phyloP scores from a whole-genome alignment of 2,113 vertebrate genomes.

The Cichladusa arquata region DNA sequence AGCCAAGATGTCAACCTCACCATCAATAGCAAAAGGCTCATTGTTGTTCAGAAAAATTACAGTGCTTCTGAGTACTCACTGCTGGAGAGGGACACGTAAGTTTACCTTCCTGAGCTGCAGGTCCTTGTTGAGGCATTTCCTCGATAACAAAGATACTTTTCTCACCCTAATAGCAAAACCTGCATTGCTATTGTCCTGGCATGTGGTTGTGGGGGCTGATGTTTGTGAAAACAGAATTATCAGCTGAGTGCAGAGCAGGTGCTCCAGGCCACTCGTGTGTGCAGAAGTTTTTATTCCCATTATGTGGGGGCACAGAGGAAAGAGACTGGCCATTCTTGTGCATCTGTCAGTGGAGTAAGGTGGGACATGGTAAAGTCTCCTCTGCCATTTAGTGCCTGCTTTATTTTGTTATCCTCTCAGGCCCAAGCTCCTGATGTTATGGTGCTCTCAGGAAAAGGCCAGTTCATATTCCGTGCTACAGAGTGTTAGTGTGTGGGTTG shows the following conservation, averaged over 20 bases:
- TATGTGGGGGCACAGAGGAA: background rate
- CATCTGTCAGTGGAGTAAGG: background rate
- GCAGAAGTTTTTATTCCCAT: background rate
- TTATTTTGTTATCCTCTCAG: background rate
- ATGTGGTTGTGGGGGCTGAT: background rate
- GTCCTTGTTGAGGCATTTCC: background rate
- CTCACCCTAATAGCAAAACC: background rate
- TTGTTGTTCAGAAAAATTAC: conserved; percentile 52
- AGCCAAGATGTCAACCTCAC: conserved; percentile 73
- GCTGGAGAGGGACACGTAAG: conserved; percentile 82
- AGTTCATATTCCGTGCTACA: background rate
- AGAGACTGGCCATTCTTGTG: background rate
- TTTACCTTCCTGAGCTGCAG: background rate
- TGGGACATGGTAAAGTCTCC: background rate
- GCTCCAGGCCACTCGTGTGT: accelerated
- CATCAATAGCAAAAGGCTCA: conserved; percentile 47
- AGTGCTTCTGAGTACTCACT: conserved; percentile 70
- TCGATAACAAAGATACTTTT: background rate
- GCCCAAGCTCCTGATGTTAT: background rate
- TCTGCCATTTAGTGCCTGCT: background rate
- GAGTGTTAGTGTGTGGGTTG: background rate
- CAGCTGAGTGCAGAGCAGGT: background rate
- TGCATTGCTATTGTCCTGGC: background rate
- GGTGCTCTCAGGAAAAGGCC: background rate
- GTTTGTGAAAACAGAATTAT: background rate